phyloP scores from a whole-genome alignment of 1,140 invertebrate species.

The Dendrolimus kikuchii region DNA sequence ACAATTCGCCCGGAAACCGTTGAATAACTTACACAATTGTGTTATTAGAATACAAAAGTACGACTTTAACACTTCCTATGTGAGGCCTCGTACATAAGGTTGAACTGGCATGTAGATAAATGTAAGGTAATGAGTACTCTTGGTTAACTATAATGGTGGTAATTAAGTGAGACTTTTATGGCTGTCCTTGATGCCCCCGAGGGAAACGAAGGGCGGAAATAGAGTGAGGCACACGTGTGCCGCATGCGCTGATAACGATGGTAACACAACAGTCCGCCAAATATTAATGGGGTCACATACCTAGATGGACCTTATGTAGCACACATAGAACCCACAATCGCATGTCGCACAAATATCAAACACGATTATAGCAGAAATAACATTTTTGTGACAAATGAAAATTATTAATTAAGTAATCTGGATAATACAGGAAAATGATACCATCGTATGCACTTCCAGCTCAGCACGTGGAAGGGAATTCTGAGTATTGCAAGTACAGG shows the following conservation, averaged over 20 bases:
- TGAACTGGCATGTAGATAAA: conserved; percentile 11
- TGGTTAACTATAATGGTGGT: conserved; percentile 38
- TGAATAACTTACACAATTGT: no score
- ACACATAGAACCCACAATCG: conserved; percentile 7
- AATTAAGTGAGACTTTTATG: conserved; percentile 56
- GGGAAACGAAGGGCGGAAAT: conserved; percentile 56
- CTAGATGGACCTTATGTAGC: neutral
- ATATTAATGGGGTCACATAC: conserved; percentile 5
- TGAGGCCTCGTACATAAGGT: conserved; percentile 11
- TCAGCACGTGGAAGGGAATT: conserved; percentile 48
- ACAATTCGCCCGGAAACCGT: no score
- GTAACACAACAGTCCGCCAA: conserved; percentile 8
- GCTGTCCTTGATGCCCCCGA: conserved; percentile 43
- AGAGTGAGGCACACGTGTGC: conserved; percentile 42
- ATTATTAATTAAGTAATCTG: conserved; percentile 35
- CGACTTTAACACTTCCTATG: neutral
- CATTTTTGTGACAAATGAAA: conserved; percentile 32
- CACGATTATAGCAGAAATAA: conserved; percentile 18
- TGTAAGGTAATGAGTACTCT: conserved; percentile 17
- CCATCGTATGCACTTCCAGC: conserved; percentile 18
- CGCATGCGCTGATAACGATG: conserved; percentile 49
- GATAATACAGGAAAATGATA: conserved; percentile 43
- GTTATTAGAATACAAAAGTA: neutral
- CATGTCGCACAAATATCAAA: neutral
- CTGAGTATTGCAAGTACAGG: conserved; percentile 23